A percentile compares a stretch with the other conserved stretches of the same genome.
These are phyloP conservation scores for Phrynosoma platyrhinos DNA, from an alignment of 2,113 vertebrate species.

Conservation along the genomic window DNA sequence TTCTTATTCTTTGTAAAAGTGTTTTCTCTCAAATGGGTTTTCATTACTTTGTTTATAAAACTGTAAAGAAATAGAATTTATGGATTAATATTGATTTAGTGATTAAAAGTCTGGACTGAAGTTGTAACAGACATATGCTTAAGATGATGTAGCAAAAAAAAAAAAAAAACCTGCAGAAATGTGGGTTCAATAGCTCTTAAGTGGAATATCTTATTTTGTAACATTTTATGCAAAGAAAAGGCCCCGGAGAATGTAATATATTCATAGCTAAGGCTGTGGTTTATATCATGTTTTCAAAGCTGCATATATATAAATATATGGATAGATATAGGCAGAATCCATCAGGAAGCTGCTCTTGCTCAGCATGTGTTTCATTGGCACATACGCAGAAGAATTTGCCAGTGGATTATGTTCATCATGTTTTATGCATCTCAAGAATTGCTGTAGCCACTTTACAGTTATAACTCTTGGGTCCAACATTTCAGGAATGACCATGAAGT, in stretches of 20 bases:
- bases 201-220: slow-evolving; percentile 70
- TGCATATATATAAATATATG: slow-evolving; percentile 72
- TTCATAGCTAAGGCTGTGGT: slow-evolving; percentile 81
- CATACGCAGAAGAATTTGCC: not conserved
- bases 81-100: slow-evolving; percentile 59
- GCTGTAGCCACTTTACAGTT: slow-evolving; percentile 72
- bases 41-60: slow-evolving; percentile 68
- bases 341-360: not conserved
- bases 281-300: slow-evolving; percentile 79
- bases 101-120: slow-evolving; percentile 53
- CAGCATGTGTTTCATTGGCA: not conserved
- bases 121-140: slow-evolving; percentile 36
- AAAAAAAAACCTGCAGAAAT: not conserved
- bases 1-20: slow-evolving; percentile 38
- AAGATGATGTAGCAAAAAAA: slow-evolving; percentile 38
- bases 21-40: slow-evolving; percentile 36
- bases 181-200: slow-evolving; percentile 60
- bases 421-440: slow-evolving; percentile 82
- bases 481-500: slow-evolving; percentile 67
- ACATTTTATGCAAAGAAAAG: slow-evolving; percentile 78
- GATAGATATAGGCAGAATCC: not conserved
- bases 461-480: slow-evolving; percentile 63
- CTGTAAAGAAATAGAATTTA: slow-evolving; percentile 65
- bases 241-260: slow-evolving; percentile 79
- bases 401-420: slow-evolving; percentile 48